phyloP scores from a whole-genome alignment of 37 sponge, comb jelly and placozoan genomes.

The Crambe crambe region DNA sequence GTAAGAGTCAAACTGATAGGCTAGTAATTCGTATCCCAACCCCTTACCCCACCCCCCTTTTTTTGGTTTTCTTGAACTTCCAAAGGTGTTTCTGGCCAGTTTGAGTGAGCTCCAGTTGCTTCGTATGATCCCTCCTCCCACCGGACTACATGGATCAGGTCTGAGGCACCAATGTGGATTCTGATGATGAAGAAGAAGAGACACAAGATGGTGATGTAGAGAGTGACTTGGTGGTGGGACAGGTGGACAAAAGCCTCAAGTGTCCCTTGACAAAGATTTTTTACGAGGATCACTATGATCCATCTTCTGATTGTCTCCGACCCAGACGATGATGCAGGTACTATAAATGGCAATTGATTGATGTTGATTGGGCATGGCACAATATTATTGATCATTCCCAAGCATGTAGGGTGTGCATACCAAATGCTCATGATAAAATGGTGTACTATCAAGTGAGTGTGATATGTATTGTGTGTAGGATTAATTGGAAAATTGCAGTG shows the following conservation, averaged over 20 bases:
- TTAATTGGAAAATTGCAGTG: too few species aligned
- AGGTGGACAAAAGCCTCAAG: slow-evolving; percentile 51
- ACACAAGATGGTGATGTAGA: slow-evolving; percentile 6
- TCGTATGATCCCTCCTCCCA: slow-evolving; percentile 12
- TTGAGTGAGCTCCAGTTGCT: not conserved
- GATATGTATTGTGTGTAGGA: not conserved
- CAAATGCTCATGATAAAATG: too few species aligned
- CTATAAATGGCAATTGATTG: too few species aligned
- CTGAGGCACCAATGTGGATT: not conserved
- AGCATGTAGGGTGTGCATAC: not conserved
- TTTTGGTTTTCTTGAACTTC: slow-evolving; percentile 2
- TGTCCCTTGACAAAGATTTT: slow-evolving; percentile 72
- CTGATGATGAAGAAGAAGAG: not conserved
- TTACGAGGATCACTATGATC: slow-evolving; percentile 58
- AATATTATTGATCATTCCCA: too few species aligned
- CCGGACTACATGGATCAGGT: slow-evolving; percentile 10
- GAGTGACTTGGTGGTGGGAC: slow-evolving; percentile 33
- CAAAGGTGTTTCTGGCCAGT: slow-evolving; percentile 3
- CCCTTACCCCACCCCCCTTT: too few species aligned
- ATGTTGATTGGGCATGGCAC: too few species aligned
- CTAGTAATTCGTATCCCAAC: too few species aligned
- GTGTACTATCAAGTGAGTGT: not conserved
- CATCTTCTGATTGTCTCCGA: too few species aligned
- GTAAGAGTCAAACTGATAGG: too few species aligned
- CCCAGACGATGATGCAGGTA: too few species aligned